phyloP scores from a whole-genome alignment of 2,797 vertebrate genomes.

The Molossus alvarezi region DNA sequence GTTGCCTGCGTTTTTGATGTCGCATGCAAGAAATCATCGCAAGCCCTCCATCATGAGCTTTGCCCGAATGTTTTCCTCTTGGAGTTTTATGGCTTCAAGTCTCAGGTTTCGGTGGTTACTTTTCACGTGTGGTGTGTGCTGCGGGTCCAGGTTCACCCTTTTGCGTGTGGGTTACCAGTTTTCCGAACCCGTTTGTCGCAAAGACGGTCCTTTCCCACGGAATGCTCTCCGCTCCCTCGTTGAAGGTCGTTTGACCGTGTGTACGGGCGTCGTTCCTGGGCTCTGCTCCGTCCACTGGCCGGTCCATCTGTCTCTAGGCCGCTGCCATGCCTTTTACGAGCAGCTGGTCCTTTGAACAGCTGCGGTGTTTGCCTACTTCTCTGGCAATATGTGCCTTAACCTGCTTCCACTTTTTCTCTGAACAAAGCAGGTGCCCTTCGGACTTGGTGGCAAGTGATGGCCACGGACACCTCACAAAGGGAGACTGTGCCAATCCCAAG shows the following conservation, averaged over 20 bases:
- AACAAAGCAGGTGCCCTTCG: background rate
- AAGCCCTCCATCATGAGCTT: rapidly evolving
- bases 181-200: rapidly evolving
- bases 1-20: background rate
- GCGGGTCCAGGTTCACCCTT: background rate
- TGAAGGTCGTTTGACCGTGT: rapidly evolving
- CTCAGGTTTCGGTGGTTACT: rapidly evolving
- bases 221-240: rapidly evolving
- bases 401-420: background rate
- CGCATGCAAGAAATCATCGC: background rate
- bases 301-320: background rate
- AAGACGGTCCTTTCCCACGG: rapidly evolving
- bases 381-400: rapidly evolving
- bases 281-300: rapidly evolving
- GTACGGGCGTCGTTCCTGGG: rapidly evolving
- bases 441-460: background rate
- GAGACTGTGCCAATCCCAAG: background rate
- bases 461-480: background rate
- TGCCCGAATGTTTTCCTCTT: background rate
- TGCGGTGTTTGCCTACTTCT: background rate
- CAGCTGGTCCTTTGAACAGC: background rate
- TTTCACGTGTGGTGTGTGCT: background rate
- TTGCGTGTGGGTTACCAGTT: rapidly evolving
- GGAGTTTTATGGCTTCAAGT: background rate
- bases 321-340: rapidly evolving